phyloP scores from a whole-genome alignment of 2,113 vertebrate species.

The Choloepus hoffmanni region DNA sequence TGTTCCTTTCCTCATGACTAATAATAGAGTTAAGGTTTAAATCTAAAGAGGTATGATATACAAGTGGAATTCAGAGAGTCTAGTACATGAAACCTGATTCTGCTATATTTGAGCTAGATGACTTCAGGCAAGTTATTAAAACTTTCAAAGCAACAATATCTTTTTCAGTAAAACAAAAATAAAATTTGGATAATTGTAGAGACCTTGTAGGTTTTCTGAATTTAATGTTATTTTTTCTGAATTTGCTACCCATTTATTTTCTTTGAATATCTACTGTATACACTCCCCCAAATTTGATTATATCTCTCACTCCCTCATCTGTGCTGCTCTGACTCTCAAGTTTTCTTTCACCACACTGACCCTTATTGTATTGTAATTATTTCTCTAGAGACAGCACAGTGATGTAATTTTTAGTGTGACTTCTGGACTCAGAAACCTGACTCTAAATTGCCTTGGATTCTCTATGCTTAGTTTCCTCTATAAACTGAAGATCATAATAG shows the following conservation, averaged over 20 bases:
- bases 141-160: not conserved
- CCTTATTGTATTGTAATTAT: not conserved
- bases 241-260: not conserved
- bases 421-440: not conserved
- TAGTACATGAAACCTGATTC: not conserved
- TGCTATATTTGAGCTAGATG: not conserved
- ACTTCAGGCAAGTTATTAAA: not conserved
- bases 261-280: not conserved
- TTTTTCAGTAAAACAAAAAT: not conserved
- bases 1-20: not conserved
- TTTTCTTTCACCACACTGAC: not conserved
- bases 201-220: not conserved
- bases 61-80: not conserved
- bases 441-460: not conserved
- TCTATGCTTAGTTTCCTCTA: not conserved
- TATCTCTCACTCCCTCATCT: not conserved
- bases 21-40: not conserved
- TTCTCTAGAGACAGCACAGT: not conserved
- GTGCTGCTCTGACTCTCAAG: not conserved
- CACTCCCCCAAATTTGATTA: not conserved
- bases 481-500: not conserved
- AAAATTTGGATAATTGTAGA: constrained; percentile 31
- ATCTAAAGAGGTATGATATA: not conserved
- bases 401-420: not conserved
- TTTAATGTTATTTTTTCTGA: not conserved